phyloP scores from a whole-genome alignment of 2,113 vertebrate genomes.

The Pelvicachromis taeniatus region DNA sequence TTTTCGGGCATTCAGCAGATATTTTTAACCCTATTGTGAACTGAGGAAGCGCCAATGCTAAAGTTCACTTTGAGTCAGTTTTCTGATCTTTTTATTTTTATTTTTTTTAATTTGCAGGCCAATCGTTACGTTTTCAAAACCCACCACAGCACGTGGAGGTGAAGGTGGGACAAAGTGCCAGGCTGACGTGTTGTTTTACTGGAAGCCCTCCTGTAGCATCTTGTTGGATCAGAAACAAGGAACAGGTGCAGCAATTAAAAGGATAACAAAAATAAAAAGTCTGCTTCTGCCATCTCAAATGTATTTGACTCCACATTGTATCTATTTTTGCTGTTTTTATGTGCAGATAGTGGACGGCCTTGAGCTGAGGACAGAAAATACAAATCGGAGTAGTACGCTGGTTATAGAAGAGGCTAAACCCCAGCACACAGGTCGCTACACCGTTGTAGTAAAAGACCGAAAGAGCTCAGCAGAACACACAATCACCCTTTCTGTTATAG shows the following conservation, averaged over 20 bases:
- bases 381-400: conserved; percentile 56
- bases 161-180: conserved; percentile 52
- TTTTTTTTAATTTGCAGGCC: conserved; percentile 39
- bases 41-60: neutral
- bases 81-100: neutral
- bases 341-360: conserved; percentile 59
- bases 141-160: conserved; percentile 60
- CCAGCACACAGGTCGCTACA: conserved; percentile 71
- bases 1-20: neutral
- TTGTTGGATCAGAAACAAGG: conserved; percentile 76
- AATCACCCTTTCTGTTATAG: conserved; percentile 69
- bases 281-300: neutral
- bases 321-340: neutral
- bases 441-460: conserved; percentile 63
- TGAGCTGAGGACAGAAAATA: conserved; percentile 62
- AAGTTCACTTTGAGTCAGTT: neutral
- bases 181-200: conserved; percentile 62
- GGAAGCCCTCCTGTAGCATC: conserved; percentile 67
- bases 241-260: conserved; percentile 56
- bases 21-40: neutral
- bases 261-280: neutral
- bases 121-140: conserved; percentile 55
- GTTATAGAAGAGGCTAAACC: conserved; percentile 59
- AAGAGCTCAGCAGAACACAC: conserved; percentile 68
- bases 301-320: neutral